These are phyloP conservation scores for Cerastis rubricosa DNA, from an alignment of 2,888 invertebrate species.

Conservation along the genomic window DNA sequence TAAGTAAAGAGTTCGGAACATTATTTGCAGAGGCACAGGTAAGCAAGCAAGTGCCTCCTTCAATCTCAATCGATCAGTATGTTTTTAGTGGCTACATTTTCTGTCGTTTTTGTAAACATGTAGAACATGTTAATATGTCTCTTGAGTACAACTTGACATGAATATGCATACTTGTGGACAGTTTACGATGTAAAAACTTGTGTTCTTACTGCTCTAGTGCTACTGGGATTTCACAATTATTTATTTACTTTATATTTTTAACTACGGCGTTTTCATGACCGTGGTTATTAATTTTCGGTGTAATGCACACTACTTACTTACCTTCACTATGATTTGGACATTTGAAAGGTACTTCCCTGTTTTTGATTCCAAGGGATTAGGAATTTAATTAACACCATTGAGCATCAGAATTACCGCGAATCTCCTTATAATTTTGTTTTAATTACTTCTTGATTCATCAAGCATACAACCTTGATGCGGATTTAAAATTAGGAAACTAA, in stretches of 20 bases:
- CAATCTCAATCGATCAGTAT: slow-evolving; percentile 57
- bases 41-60: slow-evolving; percentile 37
- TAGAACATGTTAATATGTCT: slow-evolving; percentile 18
- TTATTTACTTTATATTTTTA: slow-evolving; percentile 3
- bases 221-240: not conserved
- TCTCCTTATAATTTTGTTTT: slow-evolving; percentile 49
- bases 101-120: slow-evolving; percentile 43
- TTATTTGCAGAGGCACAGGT: slow-evolving; percentile 53
- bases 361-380: not conserved
- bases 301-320: not conserved
- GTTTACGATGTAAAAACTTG: not conserved
- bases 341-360: not conserved
- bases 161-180: slow-evolving; percentile 30
- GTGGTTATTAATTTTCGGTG: not conserved
- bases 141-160: slow-evolving; percentile 24
- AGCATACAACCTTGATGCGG: slow-evolving; percentile 50
- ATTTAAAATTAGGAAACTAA: slow-evolving; percentile 38
- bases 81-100: slow-evolving; percentile 51
- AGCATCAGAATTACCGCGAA: slow-evolving; percentile 22
- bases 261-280: not conserved
- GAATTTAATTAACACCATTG: slow-evolving; percentile 12
- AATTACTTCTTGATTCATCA: slow-evolving; percentile 50
- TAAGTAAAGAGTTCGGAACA: slow-evolving; percentile 36
- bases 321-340: not conserved
- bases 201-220: not conserved